Conservation (phyloP, 2,888 invertebrate genomes). For the Ophion obscuratus region DNA sequence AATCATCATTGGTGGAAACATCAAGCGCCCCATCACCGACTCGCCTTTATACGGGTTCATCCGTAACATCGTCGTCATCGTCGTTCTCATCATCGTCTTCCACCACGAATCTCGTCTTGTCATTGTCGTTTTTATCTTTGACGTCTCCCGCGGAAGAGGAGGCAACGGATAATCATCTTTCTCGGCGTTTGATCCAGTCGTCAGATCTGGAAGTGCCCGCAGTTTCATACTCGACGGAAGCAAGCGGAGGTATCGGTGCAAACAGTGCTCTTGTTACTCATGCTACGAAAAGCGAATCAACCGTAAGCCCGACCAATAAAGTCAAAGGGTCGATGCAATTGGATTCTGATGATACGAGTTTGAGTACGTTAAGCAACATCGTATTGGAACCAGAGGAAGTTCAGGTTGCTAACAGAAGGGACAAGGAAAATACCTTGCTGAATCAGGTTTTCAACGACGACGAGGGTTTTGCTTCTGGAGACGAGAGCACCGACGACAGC, state of each 20-base stretch:
- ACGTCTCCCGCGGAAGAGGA: slow-evolving; percentile 44
- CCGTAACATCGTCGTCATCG: slow-evolving; percentile 63
- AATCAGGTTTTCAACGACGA: slow-evolving; percentile 51
- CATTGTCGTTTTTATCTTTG: slow-evolving; percentile 12
- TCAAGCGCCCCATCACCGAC: slow-evolving; percentile 54
- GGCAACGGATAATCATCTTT: slow-evolving; percentile 10
- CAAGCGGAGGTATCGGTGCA: slow-evolving; percentile 30
- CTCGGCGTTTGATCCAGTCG: slow-evolving; percentile 36
- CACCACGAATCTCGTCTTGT: slow-evolving; percentile 1
- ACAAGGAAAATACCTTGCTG: slow-evolving; percentile 31
- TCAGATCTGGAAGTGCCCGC: slow-evolving; percentile 40
- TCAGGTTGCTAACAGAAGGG: slow-evolving; percentile 24
- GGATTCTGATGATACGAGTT: slow-evolving; percentile 34
- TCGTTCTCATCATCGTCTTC: slow-evolving; percentile 51
- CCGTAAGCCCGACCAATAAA: slow-evolving; percentile 33
- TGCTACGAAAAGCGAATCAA: slow-evolving; percentile 43
- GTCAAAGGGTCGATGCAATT: slow-evolving; percentile 28
- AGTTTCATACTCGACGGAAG: slow-evolving; percentile 46
- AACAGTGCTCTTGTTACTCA: slow-evolving; percentile 30
- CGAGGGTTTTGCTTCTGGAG: slow-evolving; percentile 68
- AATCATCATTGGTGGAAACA: slow-evolving; percentile 47
- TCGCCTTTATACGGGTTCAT: slow-evolving; percentile 35
- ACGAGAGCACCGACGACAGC: slow-evolving; percentile 69
- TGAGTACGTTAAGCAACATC: slow-evolving; percentile 45
- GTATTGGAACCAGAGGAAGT: slow-evolving; percentile 39